Evolutionary conservation across 2,888 invertebrate genomes (phyloP), one percentile per base, ranked within the genome.

Genomic region (Bombylius major): DNA sequence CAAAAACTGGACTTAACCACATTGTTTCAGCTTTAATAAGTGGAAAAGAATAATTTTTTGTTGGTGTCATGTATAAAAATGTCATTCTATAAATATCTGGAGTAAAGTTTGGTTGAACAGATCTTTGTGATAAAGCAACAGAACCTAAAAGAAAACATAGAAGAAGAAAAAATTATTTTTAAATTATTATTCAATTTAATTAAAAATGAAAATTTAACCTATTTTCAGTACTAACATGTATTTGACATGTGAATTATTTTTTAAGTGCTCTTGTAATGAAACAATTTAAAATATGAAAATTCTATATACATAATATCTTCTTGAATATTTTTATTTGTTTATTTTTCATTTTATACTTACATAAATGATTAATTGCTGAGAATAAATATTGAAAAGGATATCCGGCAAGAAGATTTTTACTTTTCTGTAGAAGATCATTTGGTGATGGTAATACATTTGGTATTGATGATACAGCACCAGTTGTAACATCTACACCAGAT

Each of bases 341-440:
- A 3, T 23, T 13, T 11, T 34, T 53, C 13, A 11, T 47, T 39
- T 11, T 47, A 11, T 51, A 45, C 70, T 66, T 61, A 72, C 72
- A 72, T 44, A 72, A 59, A 8, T 62, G 55, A 60, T 69, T 72
- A 4, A 72, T 62, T 3, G 70, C 61, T 5, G 58, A 57, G 6
- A 70, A 68, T 4, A 66, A 67, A 58, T 67, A 63, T 49, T 71
- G 70, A 44, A 72, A 67, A 12, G 72, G 72, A 62, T 70, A 69
- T 6, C 72, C 72, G 42, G 66, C 71, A n/a, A 72, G 46, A 1
- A 69, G n/a, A 50, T 72, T 67, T 53, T 72, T 72, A 49, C 69
- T 64, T 3, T 62, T 54, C 14, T 70, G 67, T 34, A 71, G 65
- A 4, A 72, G 54, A 4, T 61, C 64, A 36, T 65, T 56, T 9